Evolutionary conservation across 2,113 vertebrate species (phyloP), one percentile per base, ranked within the genome.

Genomic region (Protomyctophum bolini): DNA sequence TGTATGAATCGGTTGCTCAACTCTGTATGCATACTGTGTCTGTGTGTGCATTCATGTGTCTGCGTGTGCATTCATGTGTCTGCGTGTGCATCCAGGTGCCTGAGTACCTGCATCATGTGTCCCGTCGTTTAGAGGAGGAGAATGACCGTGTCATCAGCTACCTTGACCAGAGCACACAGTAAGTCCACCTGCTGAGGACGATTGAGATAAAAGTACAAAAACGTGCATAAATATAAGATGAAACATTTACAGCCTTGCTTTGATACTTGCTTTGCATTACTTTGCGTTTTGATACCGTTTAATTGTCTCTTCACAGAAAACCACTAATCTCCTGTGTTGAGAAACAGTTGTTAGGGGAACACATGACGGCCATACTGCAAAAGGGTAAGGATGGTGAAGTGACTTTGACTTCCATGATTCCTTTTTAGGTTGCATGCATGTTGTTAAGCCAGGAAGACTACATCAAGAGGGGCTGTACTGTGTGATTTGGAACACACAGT

Each of bases 261-360:
- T 41, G 33, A 41, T 41, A 6, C 33, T 41, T 2, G 1, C 33
- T 41, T 41, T 41, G 33, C 33, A 41, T 41, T 41, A 41, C 33
- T 41, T 41, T 41, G 33, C 33, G 33, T 41, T 41, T 41, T 41
- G 33, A 41, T 41, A 41, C 45, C 10, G 50, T 11, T 78, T 84
- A 88, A 65, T 84, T 73, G 71, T 86, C 88, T 58, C 9, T 69
- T 66, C 11, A 28, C 89, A 99, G 98, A 91, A 99, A 99, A 90
- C 95, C 96, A 77, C 94, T 99, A 64, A 96, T 99, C 90, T 95
- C 94, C 85, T 97, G 96, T 80, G 95, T 99, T 91, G 98, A 99
- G 92, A 98, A 98, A 83, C 97, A 99, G 65, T 95, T 99, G 85
- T 93, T 99, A 89, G 97, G 96, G 91, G 98, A 99, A 95, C 97